phyloP scores from a whole-genome alignment of 2,797 vertebrate species.

The Decapterus maruadsi region DNA sequence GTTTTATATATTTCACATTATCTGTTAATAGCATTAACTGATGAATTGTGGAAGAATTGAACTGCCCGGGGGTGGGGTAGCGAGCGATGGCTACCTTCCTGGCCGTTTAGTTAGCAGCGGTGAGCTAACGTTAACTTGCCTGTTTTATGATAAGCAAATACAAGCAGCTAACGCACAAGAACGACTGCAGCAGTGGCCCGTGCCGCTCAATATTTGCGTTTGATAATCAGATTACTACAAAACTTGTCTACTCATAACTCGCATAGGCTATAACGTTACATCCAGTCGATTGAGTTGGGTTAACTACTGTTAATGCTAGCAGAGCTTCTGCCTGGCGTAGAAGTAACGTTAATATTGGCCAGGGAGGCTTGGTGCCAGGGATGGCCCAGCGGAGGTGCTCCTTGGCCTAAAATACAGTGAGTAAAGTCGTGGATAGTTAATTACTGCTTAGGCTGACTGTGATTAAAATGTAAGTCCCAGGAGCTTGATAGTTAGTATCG shows the following conservation, averaged over 20 bases:
- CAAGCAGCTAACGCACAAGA: background rate
- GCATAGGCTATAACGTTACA: background rate
- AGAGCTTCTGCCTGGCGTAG: constrained; percentile 27
- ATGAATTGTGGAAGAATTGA: constrained; percentile 65
- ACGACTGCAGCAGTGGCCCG: background rate
- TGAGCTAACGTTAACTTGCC: constrained; percentile 59
- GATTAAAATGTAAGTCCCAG: background rate
- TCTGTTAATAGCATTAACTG: constrained; percentile 13
- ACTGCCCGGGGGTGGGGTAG: constrained; percentile 82
- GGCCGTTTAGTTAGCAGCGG: constrained; percentile 60
- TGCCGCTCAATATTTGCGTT: background rate
- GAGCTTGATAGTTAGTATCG: background rate
- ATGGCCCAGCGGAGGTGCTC: constrained; percentile 64
- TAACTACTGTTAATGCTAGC: constrained; percentile 30
- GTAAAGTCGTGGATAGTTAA: background rate
- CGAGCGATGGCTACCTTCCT: constrained; percentile 53
- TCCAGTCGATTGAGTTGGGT: background rate
- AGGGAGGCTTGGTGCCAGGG: constrained; percentile 42
- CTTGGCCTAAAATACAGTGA: constrained; percentile 58
- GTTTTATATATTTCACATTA: background rate
- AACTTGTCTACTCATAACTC: background rate
- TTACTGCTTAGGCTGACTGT: background rate
- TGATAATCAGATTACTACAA: background rate
- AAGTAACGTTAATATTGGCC: constrained; percentile 47
- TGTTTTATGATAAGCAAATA: constrained; percentile 46